phyloP scores from a whole-genome alignment of 2,888 invertebrate genomes.

The Caenorhabditis virilis region DNA sequence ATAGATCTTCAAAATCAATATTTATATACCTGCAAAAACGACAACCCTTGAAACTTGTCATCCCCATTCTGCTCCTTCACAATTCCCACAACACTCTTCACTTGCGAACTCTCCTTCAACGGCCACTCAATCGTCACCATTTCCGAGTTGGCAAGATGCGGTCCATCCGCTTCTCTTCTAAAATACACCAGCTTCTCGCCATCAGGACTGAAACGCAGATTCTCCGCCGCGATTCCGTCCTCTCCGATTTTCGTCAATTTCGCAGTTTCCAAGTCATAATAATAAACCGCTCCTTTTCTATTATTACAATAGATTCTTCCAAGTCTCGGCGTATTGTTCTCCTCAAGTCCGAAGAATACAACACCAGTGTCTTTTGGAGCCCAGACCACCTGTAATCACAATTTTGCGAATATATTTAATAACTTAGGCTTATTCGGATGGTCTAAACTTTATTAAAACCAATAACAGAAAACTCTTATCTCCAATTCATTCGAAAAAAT shows the following conservation, averaged over 20 bases:
- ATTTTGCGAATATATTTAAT: no score
- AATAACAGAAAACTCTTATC: no score
- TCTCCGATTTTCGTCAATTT: conserved; percentile 38
- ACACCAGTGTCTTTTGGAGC: conserved; percentile 64
- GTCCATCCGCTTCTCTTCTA: conserved; percentile 55
- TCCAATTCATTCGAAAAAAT: no score
- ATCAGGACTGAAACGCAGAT: conserved; percentile 54
- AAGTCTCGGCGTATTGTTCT: conserved; percentile 50
- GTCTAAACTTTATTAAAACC: no score
- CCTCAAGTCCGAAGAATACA: conserved; percentile 63
- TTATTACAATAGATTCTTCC: conserved; percentile 63
- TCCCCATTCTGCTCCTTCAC: conserved; percentile 21
- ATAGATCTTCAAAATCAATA: neutral
- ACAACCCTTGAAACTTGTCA: conserved; percentile 37
- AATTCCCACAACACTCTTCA: conserved; percentile 44
- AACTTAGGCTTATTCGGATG: no score
- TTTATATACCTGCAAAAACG: conserved; percentile 9
- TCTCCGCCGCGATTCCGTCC: conserved; percentile 36
- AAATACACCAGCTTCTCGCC: conserved; percentile 48
- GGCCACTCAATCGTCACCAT: conserved; percentile 52
- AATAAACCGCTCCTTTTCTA: conserved; percentile 56
- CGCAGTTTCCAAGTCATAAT: conserved; percentile 54
- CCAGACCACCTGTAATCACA: conserved; percentile 60
- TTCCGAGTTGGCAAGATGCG: conserved; percentile 56
- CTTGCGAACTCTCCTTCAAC: conserved; percentile 15